Evolutionary conservation across 2,797 vertebrate genomes (phyloP), one percentile per base, ranked within the genome.

Genomic region (Salmo trutta): DNA sequence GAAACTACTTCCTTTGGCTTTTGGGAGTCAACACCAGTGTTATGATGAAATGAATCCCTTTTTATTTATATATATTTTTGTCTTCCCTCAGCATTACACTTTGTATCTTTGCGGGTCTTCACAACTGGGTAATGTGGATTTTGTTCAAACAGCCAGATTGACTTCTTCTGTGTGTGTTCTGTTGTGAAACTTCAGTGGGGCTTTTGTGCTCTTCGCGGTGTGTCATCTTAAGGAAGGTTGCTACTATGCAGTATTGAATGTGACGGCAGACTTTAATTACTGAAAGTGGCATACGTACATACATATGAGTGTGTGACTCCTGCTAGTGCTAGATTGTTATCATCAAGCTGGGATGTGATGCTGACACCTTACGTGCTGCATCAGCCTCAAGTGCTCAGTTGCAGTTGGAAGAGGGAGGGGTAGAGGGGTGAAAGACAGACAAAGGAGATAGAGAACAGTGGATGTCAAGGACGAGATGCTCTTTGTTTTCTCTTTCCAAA

Each of bases 241-340:
- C 85, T 93, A 93, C 94, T 92, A 90, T 88, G 87, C 88, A 89
- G 84, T 81, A 92, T 83, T 85, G 89, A 75, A 78, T 85, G 89
- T 89, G 90, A 92, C 92, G 82, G 84, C 90, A 90, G 81, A 74
- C 89, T 93, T 93, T 95, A 94, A 94, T 94, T 93, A 92, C 91
- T 89, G 67, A 24, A 47, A 51, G 41, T 52, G n/a, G 51, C 24
- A 36, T 54, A 24, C 33, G 19, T 29, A 16, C 31, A 31, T 68
- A 24, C 16, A 15, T 33, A 29, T 33, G 65, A 87, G 83, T 70
- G 90, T 93, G 92, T 90, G 90, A 93, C 87, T 93, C n/a, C 19
- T 62, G 21, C 59, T 24, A 62, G 59, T 62, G 59, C 7, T 62
- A 24, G 59, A 24, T 62, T 62, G 59, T 62, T 17, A 86, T 79